Conservation (phyloP, 2,888 invertebrate genomes). For the Lycia hirtaria region DNA sequence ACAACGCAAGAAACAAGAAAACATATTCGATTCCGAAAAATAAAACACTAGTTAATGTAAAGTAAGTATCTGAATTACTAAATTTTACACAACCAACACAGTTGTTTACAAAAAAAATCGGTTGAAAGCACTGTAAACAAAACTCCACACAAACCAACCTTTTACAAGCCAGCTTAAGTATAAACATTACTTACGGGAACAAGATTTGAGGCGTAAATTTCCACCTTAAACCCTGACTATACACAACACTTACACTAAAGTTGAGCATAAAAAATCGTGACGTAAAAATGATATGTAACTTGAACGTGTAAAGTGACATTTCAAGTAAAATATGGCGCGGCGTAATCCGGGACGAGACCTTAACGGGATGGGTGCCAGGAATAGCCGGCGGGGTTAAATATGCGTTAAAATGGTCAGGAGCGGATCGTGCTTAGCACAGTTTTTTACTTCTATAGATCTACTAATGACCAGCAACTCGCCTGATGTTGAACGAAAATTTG, state of each 20-base stretch:
- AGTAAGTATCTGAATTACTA: too few relatives aligned
- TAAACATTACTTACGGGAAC: background rate
- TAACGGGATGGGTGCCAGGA: slow-evolving; percentile 33
- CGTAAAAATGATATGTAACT: slow-evolving; percentile 59
- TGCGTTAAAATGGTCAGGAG: slow-evolving; percentile 31
- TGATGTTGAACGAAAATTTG: too few relatives aligned
- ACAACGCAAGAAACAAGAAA: too few relatives aligned
- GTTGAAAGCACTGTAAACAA: too few relatives aligned
- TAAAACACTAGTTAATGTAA: too few relatives aligned
- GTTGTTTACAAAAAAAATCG: background rate
- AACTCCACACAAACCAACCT: background rate
- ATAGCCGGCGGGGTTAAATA: slow-evolving; percentile 25
- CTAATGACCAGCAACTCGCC: too few relatives aligned
- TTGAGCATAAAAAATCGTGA: slow-evolving; percentile 44
- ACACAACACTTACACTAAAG: slow-evolving; percentile 33
- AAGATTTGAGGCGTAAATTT: background rate
- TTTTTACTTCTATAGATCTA: too few relatives aligned
- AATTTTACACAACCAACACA: too few relatives aligned
- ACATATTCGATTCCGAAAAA: too few relatives aligned
- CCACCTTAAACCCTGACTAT: slow-evolving; percentile 24
- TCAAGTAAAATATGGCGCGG: slow-evolving; percentile 59
- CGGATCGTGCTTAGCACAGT: too few relatives aligned
- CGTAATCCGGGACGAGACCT: slow-evolving; percentile 55
- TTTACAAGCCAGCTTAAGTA: background rate
- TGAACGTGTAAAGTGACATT: slow-evolving; percentile 59